Evolutionary conservation across 2,888 invertebrate genomes (phyloP), one percentile per base, ranked within the genome.

Genomic region (Limenitis camilla): DNA sequence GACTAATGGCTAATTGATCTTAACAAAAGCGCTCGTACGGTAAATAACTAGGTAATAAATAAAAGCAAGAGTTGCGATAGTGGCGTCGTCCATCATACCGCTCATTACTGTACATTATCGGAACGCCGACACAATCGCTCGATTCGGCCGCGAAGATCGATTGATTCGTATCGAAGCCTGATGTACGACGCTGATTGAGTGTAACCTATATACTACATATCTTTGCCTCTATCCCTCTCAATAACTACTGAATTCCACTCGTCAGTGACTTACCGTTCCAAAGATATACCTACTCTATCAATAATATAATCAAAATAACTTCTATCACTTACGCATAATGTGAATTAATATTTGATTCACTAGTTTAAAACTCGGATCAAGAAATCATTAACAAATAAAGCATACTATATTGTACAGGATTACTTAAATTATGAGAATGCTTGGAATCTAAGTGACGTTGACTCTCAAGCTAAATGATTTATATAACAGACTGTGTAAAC

Each of bases 121-220:
- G 52, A 58, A 59, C 58, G 65, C 61, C 59, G 61, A 60, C 60
- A 59, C 60, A 61, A 64, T 65, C 64, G 60, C 57, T 52, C 55
- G 62, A 62, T 64, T 61, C 61, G 60, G 57, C 59, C 58, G 52
- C 57, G 55, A 60, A 63, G 67, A 67, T 64, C 65, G 66, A 65
- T 66, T 62, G 67, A 66, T 67, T 56, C 60, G 58, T 56, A 59
- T 59, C 56, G 54, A 49, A 43, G 38, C 43, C 10, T 46, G 55
- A 55, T 55, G 55, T 51, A 49, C 45, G 55, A 49, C 49, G 45
- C 52, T 52, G 54, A 57, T 55, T 54, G 54, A 52, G 45, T 46
- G 35, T 49, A 45, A 27, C 44, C 53, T 53, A 53, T 49, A 49
- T 49, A 45, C 49, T 49, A 45, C 49, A n/a, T 46, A 36, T 40